Percentiles rank a stretch among this genome's conserved stretches.
These are phyloP conservation scores for Stegodyphus dumicola DNA, from an alignment of 1,140 invertebrate species.

Conservation along the genomic window DNA sequence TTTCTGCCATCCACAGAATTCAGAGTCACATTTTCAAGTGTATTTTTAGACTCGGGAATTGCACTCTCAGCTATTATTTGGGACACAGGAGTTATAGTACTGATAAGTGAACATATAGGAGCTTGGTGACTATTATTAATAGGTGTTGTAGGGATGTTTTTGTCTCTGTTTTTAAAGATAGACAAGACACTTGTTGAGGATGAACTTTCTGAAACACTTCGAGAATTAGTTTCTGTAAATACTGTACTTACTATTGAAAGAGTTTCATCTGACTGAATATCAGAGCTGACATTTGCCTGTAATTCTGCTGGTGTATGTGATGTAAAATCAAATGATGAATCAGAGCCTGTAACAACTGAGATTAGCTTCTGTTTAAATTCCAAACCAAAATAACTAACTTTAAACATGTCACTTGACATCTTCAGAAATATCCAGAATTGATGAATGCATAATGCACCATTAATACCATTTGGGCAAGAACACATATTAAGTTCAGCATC, in stretches of 20 bases:
- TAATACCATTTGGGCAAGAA: conserved; percentile 23
- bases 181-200: too few relatives aligned
- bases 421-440: conserved; percentile 40
- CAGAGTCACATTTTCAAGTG: too few relatives aligned
- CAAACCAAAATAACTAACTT: conserved; percentile 4
- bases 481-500: conserved; percentile 34
- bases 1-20: too few relatives aligned
- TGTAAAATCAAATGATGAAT: not conserved
- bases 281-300: not conserved
- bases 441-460: conserved; percentile 21
- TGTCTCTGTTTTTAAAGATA: too few relatives aligned
- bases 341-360: conserved; percentile 3
- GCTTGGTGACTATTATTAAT: too few relatives aligned
- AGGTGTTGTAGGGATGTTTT: too few relatives aligned
- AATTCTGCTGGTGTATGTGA: not conserved
- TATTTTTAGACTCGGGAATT: too few relatives aligned
- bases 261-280: not conserved
- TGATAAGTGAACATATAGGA: too few relatives aligned
- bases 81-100: too few relatives aligned
- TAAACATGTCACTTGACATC: conserved; percentile 17
- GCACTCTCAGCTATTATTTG: too few relatives aligned
- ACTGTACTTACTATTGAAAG: too few relatives aligned
- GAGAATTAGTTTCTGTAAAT: conserved; percentile 4
- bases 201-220: too few relatives aligned
- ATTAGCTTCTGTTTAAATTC: conserved; percentile 24